Percentiles rank a stretch among this genome's conserved stretches.
These are phyloP conservation scores for Archaeoteleia sp. DNA, from an alignment of 2,888 invertebrate genomes.

Conservation along the genomic window DNA sequence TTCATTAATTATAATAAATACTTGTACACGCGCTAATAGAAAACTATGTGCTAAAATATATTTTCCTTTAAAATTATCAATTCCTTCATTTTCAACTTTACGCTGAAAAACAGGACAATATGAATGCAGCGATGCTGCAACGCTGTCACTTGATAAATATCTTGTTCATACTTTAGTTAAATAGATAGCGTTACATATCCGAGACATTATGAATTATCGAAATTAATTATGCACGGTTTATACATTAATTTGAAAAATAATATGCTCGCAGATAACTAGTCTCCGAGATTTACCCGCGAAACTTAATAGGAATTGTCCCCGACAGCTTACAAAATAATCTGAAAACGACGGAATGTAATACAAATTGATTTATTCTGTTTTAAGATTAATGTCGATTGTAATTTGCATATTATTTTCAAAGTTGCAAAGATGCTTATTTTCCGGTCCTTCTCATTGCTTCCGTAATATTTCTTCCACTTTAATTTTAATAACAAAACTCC, in stretches of 20 bases:
- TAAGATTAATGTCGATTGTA: slow-evolving; percentile 6
- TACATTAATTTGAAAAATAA: slow-evolving; percentile 23
- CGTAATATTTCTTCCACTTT: slow-evolving; percentile 24
- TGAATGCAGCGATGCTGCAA: too few relatives aligned
- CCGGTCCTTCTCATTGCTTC: not conserved
- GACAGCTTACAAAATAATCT: not conserved
- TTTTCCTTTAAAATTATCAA: too few relatives aligned
- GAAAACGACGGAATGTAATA: slow-evolving; percentile 4
- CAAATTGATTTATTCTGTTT: not conserved
- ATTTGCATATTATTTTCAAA: too few relatives aligned
- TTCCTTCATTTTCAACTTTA: too few relatives aligned
- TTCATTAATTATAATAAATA: too few relatives aligned
- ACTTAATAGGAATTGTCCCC: slow-evolving; percentile 12
- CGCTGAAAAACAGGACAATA: too few relatives aligned
- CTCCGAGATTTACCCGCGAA: slow-evolving; percentile 1
- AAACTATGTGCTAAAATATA: too few relatives aligned
- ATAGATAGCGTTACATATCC: slow-evolving; percentile 2
- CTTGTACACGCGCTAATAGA: too few relatives aligned
- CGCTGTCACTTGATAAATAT: too few relatives aligned
- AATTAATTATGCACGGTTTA: slow-evolving; percentile 10
- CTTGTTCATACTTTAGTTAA: not conserved
- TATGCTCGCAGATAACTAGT: slow-evolving; percentile 5
- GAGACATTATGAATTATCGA: slow-evolving; percentile 18
- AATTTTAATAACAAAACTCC: too few relatives aligned
- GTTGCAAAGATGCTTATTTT: too few relatives aligned